These are phyloP conservation scores for Phyllotreta cruciferae DNA, from an alignment of 2,888 invertebrate genomes.

Conservation along the genomic window DNA sequence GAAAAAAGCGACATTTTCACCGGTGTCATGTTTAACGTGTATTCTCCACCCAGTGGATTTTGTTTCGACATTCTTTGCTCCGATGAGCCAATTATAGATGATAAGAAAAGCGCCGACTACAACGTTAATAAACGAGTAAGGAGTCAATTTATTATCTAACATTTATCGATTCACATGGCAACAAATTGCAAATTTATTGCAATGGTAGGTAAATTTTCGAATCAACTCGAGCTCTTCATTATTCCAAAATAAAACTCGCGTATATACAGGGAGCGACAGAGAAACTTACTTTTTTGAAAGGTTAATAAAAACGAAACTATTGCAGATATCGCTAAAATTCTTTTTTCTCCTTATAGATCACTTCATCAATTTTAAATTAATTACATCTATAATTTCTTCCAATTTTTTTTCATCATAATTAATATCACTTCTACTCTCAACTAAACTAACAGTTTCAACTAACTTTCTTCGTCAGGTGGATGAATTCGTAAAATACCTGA, in stretches of 20 bases:
- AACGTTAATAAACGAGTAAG: conserved; percentile 78
- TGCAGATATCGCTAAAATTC: too few relatives aligned
- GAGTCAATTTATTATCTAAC: neutral
- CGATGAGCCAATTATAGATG: conserved; percentile 88
- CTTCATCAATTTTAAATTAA: too few relatives aligned
- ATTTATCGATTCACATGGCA: too few relatives aligned
- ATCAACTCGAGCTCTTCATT: neutral
- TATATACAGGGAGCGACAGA: too few relatives aligned
- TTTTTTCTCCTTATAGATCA: too few relatives aligned
- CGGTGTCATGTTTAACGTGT: conserved; percentile 81
- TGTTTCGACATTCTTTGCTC: conserved; percentile 89
- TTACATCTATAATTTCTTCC: too few relatives aligned
- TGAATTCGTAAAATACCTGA: conserved; percentile 60
- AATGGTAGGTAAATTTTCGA: neutral
- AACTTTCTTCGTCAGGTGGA: conserved; percentile 61
- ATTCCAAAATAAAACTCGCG: neutral
- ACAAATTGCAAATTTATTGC: neutral
- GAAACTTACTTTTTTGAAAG: too few relatives aligned
- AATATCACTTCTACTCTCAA: neutral
- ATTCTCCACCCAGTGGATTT: conserved; percentile 87
- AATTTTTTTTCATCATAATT: too few relatives aligned
- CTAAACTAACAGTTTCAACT: neutral
- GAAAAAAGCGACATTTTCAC: conserved; percentile 62
- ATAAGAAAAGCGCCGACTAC: conserved; percentile 78
- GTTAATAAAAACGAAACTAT: too few relatives aligned